Evolutionary conservation across 30 jellyfish, hydroid and myxozoan species (phyloP).

Genomic region (Aurelia sp.): DNA sequence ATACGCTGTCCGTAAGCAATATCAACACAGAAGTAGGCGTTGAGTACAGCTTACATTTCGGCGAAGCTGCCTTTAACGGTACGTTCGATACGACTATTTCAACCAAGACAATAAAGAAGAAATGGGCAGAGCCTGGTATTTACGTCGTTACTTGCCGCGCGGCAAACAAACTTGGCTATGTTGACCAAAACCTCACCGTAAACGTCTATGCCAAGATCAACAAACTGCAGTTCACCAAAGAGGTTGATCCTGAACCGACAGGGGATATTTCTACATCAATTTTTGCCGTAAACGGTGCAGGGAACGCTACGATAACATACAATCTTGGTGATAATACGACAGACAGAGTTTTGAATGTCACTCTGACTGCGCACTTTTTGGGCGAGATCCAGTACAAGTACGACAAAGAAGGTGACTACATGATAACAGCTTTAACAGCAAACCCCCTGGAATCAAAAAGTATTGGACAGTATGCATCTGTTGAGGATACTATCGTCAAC

Average conservation of each 20-base stretch:
- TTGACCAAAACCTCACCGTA: conserved; percentile 34
- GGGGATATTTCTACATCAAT: conserved; percentile 45
- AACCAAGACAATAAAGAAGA: conserved; percentile 20
- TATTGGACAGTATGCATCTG: conserved; percentile 68
- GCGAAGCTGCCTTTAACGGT: conserved; percentile 60
- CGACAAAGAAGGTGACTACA: conserved; percentile 43
- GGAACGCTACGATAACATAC: conserved; percentile 48
- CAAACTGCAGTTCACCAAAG: conserved; percentile 24
- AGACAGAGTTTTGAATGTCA: conserved; percentile 24
- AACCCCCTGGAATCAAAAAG: conserved; percentile 54
- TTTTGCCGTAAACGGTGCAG: conserved; percentile 27
- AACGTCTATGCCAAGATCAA: conserved; percentile 18
- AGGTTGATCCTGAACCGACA: conserved; percentile 61
- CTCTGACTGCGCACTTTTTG: conserved; percentile 20
- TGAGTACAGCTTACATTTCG: conserved; percentile 36
- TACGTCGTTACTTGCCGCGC: conserved; percentile 69
- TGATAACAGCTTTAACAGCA: conserved; percentile 31
- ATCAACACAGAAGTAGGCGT: conserved; percentile 70
- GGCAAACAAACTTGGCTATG: conserved; percentile 29
- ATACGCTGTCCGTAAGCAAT: conserved; percentile 27
- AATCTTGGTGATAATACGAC: conserved; percentile 55
- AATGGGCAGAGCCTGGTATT: conserved; percentile 41
- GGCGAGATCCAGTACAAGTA: conserved; percentile 37
- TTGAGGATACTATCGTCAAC: conserved; percentile 47
- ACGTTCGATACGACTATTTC: conserved; percentile 19